Evolutionary conservation across 2,113 vertebrate species (phyloP), one percentile per base, ranked within the genome.

Genomic region (Istiophorus platypterus): DNA sequence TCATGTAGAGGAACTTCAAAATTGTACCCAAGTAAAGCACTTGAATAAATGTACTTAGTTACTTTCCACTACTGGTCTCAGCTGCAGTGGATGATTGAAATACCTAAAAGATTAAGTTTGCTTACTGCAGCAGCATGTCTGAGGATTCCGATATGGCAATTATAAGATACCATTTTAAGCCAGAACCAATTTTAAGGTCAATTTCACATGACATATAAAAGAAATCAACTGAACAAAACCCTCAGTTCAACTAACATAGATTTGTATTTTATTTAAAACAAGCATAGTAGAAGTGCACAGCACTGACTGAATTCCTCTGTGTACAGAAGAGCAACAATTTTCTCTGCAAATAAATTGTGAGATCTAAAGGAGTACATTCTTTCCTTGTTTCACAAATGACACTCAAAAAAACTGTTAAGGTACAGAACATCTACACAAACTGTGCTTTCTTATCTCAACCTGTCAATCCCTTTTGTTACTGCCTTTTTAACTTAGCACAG

Each of bases 211-310:
- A 12, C 45, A 3, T 2, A 41, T 62, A 12, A 34, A 78, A 62
- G 9, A 76, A 81, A 56, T 31, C 29, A 57, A 31, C 24, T 26
- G 62, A 37, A 57, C 54, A 41, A 34, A n/a, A 7, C 39, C 49
- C 12, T 74, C 45, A 70, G 45, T 85, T 91, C 66, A 94, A 88
- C 72, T 27, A 76, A 91, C 89, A 90, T 70, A 90, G 84, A 87
- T 76, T 70, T 68, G 59, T 82, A 62, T 85, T 95, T 95, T 94
- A 94, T 93, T 93, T 93, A 92, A 95, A 95, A 95, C 67, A 69
- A 76, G 61, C 62, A 72, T 83, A 15, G 52, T 87, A 85, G 83
- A 91, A 92, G 91, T 94, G 94, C 91, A 94, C 76, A 89, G 88
- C 92, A 92, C 91, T 74, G 85, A 82, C 72, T 70, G 79, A 71